A percentile compares a stretch with the other conserved stretches of the same genome.
phyloP scores from a whole-genome alignment of 1,140 invertebrate species.

The Caenorhabditis inopinata region DNA sequence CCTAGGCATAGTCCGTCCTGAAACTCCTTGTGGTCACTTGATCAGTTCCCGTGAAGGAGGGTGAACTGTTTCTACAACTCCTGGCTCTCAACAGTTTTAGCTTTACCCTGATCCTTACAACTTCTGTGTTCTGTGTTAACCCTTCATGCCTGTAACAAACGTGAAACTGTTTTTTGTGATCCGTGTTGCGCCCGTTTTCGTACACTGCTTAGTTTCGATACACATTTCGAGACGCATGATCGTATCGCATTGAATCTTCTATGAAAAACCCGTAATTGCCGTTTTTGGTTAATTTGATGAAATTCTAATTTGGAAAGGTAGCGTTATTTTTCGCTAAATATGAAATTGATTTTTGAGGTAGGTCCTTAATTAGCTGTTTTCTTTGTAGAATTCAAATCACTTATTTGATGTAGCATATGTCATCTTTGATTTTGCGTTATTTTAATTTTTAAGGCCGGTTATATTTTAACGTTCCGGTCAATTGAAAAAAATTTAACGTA shows the following conservation, averaged over 20 bases:
- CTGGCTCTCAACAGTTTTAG: background rate
- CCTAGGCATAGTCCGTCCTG: slow-evolving; percentile 26
- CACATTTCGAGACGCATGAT: background rate
- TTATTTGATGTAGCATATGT: no score
- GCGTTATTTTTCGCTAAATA: no score
- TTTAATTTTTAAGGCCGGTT: no score
- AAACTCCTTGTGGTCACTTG: slow-evolving; percentile 13
- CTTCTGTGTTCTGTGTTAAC: background rate
- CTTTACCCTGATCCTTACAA: slow-evolving; percentile 19
- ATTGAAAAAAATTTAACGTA: no score
- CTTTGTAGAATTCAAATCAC: no score
- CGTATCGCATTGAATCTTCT: background rate
- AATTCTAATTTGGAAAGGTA: background rate
- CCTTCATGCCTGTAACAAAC: background rate
- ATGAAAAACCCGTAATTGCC: background rate
- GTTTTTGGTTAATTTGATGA: background rate
- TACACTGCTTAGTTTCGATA: background rate
- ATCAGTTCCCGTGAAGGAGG: slow-evolving; percentile 7
- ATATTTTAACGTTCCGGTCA: no score
- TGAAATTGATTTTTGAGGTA: no score
- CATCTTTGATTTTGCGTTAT: no score
- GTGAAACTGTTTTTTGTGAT: background rate
- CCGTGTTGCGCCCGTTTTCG: slow-evolving; percentile 10
- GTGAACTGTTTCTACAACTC: slow-evolving; percentile 7
- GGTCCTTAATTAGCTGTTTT: no score